Percentiles rank a stretch among this genome's conserved stretches.
phyloP scores from a whole-genome alignment of 2,113 vertebrate species.

The Dromaius novaehollandiae region DNA sequence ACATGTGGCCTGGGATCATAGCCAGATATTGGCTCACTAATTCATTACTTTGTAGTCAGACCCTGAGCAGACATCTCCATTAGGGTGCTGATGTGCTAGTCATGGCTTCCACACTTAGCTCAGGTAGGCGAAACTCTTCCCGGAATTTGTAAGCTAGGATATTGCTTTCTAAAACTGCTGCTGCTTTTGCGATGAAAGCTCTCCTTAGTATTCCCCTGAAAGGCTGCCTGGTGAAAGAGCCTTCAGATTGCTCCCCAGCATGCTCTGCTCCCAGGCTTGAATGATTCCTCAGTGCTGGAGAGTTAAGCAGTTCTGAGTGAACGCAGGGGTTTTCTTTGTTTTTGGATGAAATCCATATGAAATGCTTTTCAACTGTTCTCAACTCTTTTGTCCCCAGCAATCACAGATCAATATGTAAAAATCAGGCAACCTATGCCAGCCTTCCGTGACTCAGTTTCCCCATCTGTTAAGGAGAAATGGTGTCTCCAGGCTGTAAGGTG shows the following conservation, averaged over 20 bases:
- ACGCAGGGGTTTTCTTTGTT: neutral
- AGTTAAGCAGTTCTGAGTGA: neutral
- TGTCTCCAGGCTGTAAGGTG: neutral
- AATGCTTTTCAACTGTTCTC: neutral
- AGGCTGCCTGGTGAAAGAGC: neutral
- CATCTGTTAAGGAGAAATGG: neutral
- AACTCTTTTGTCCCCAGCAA: neutral
- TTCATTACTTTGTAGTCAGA: neutral
- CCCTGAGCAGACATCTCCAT: neutral
- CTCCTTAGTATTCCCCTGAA: neutral
- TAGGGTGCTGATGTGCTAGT: neutral
- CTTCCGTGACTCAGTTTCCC: neutral
- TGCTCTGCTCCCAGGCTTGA: fast-evolving
- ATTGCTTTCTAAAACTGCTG: neutral
- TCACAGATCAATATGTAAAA: neutral
- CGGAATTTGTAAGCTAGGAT: neutral
- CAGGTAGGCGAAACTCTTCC: neutral
- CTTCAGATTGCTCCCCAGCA: neutral
- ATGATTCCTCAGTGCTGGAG: neutral
- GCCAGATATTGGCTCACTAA: neutral
- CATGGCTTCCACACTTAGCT: neutral
- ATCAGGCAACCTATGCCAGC: neutral
- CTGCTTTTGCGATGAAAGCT: neutral
- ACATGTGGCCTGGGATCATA: neutral
- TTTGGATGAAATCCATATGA: neutral